Conservation (phyloP, 2,797 vertebrate genomes). For the Hyperoplus lanceolatus region DNA sequence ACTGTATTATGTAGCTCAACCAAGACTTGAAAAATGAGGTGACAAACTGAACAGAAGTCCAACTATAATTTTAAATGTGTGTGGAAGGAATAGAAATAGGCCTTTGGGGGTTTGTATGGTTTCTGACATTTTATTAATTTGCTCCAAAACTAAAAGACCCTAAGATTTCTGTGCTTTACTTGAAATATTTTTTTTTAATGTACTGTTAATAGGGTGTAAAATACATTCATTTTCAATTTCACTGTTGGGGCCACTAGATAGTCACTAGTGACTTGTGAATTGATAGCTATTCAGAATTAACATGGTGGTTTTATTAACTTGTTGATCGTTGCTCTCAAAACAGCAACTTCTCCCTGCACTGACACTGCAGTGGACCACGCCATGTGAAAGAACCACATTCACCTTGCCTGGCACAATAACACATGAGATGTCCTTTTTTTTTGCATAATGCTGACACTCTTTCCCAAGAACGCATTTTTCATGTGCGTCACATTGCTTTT, state of each 20-base stretch:
- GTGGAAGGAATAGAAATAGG: slow-evolving; percentile 1
- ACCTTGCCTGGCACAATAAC: not conserved
- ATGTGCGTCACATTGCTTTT: not conserved
- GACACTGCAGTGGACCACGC: not conserved
- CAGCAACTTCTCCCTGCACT: not conserved
- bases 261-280: slow-evolving; percentile 3
- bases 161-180: not conserved
- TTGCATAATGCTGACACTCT: not conserved
- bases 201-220: not conserved
- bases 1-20: not conserved
- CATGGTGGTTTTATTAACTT: not conserved
- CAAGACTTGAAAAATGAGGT: slow-evolving; percentile 10
- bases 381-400: slow-evolving; percentile 3
- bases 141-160: not conserved
- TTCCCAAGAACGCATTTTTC: not conserved
- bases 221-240: not conserved
- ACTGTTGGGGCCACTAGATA: not conserved
- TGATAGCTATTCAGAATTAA: not conserved
- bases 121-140: not conserved
- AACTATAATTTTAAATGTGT: slow-evolving; percentile 20
- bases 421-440: not conserved
- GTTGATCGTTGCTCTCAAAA: slow-evolving; percentile 8
- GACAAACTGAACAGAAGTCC: not conserved
- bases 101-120: not conserved
- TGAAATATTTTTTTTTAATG: not conserved